phyloP scores from a whole-genome alignment of 2,888 invertebrate species.

The Aporophyla nigra region DNA sequence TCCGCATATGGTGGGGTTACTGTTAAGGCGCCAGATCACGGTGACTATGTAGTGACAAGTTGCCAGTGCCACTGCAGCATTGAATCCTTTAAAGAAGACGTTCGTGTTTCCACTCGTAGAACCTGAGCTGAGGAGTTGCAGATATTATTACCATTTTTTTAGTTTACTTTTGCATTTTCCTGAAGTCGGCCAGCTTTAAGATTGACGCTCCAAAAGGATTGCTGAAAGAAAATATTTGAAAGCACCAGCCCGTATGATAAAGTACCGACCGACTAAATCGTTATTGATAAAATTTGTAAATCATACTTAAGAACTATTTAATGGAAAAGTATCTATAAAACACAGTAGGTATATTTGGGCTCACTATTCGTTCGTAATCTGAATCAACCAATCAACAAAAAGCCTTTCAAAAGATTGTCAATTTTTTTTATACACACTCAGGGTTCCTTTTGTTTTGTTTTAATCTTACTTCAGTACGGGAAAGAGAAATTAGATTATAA shows the following conservation, averaged over 20 bases:
- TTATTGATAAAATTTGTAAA: too few species aligned
- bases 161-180: not conserved
- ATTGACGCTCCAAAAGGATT: not conserved
- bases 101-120: not conserved
- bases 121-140: not conserved
- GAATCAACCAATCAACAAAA: too few species aligned
- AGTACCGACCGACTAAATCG: not conserved
- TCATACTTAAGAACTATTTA: too few species aligned
- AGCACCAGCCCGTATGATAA: not conserved
- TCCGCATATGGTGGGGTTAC: constrained; percentile 12
- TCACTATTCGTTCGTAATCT: too few species aligned
- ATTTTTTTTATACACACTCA: too few species aligned
- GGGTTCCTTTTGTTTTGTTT: too few species aligned
- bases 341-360: too few species aligned
- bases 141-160: too few species aligned
- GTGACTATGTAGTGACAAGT: not conserved
- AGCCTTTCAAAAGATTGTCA: too few species aligned
- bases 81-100: not conserved
- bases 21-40: not conserved
- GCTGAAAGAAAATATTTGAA: not conserved
- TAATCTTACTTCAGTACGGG: too few species aligned
- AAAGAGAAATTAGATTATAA: too few species aligned
- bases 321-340: too few species aligned
- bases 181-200: not conserved
- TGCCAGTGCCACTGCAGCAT: not conserved